Base-by-base conservation (phyloP, 2,797 vertebrate genomes). In the Megaceryle alcyon region DNA sequence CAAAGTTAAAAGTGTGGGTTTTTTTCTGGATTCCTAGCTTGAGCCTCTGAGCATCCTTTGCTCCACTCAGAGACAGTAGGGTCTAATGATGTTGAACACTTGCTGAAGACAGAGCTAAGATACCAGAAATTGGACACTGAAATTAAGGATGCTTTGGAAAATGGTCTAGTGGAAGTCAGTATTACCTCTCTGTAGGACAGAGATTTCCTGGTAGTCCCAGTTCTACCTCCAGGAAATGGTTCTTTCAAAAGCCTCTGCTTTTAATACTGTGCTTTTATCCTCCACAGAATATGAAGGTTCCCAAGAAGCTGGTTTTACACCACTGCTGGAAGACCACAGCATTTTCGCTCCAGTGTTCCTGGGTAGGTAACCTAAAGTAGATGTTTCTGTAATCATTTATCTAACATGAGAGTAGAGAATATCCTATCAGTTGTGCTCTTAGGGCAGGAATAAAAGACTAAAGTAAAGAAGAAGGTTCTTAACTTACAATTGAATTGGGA, bases 321-420 rank as follows among this genome's bases (percentile, higher is more conserved):
- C 89, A 3, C 43, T 96, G 49, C 72, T 97, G 79, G 89, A 95
- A 76, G 88, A 95, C 63, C 88, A 89, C 54, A 79, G 59, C 20
- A 17, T 85, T 41, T 71, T 95, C 48, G 80, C 88, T 46, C 43
- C 86, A 12, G 82, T 96, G 31, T 88, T 96, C 65, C 81, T 96
- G 49, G 92, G 92, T 92, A 49, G 43, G 89, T 76, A 85, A n/a
- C 26, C 73, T 65, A 63, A 63, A 44, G n/a, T 23, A 28, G 23
- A 35, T 59, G 14, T 43, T 78, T 53, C 19, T 60, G 14, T 21
- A 28, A 18, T 9, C 14, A 33, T 31, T 6, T 14, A 29, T 75
- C 21, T 44, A 57, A 23, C 26, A 2, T 33, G 23, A 63, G 54
- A 49, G 25, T 21, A 43, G 22, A 56, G 16, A 70, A 15, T 28